Percentiles rank a stretch among this genome's conserved stretches.
Conservation (phyloP, 2,888 invertebrate genomes). For the Entomobrya proxima region DNA sequence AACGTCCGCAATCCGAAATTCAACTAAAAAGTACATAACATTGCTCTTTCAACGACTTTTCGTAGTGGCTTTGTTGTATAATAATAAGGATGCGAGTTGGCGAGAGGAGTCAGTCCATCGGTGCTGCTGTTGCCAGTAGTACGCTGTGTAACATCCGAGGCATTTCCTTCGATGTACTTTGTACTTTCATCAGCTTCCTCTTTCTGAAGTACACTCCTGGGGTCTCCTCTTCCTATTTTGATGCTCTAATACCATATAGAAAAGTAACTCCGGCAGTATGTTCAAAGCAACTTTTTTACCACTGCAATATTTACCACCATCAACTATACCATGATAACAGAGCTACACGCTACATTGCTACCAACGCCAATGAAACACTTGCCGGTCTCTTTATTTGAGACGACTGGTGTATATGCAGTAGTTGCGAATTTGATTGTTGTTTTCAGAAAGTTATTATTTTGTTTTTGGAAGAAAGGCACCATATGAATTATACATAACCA, state of each 20-base stretch:
- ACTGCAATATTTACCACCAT: not conserved
- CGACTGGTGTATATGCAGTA: not conserved
- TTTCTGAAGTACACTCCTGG: constrained; percentile 36
- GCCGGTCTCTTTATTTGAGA: not conserved
- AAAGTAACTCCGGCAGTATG: too few species aligned
- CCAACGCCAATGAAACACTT: not conserved
- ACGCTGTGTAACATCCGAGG: not conserved
- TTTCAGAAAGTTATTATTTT: not conserved
- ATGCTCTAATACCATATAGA: constrained; percentile 11
- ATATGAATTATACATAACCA: constrained; percentile 34
- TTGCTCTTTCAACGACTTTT: not conserved
- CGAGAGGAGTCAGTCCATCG: not conserved
- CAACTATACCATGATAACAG: not conserved
- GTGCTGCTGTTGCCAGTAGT: not conserved
- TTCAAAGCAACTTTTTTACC: constrained; percentile 7
- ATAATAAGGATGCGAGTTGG: not conserved
- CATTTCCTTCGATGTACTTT: not conserved
- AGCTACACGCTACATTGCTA: not conserved
- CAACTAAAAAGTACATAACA: not conserved
- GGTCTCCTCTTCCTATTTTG: not conserved
- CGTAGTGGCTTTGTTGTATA: constrained; percentile 3
- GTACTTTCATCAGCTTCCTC: constrained; percentile 20
- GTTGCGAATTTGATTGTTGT: constrained; percentile 27
- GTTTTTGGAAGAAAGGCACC: not conserved
- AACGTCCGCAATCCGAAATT: constrained; percentile 2